Percentiles rank a stretch among this genome's conserved stretches.
Conservation (phyloP, 2,113 vertebrate genomes). For the Phainopepla nitens region DNA sequence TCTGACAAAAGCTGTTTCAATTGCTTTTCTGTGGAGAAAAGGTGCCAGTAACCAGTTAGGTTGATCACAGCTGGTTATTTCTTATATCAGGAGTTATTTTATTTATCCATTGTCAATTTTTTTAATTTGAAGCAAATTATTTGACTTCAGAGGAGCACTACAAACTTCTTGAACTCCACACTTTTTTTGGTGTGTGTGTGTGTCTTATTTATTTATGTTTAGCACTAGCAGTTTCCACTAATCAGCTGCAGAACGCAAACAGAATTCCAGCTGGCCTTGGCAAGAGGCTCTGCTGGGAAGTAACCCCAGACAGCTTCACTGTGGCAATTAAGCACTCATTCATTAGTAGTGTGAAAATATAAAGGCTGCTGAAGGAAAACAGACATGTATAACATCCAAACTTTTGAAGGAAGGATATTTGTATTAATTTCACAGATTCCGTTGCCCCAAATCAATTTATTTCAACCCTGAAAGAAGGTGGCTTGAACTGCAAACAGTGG, state of each 20-base stretch:
- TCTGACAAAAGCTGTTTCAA: background rate
- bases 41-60: background rate
- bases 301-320: constrained; percentile 19
- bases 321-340: constrained; percentile 29
- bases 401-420: background rate
- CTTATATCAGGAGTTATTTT: constrained; percentile 10
- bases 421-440: background rate
- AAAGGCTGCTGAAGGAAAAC: background rate
- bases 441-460: background rate
- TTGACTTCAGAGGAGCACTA: constrained; percentile 6
- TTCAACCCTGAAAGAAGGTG: background rate
- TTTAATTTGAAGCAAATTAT: constrained; percentile 38
- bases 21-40: background rate
- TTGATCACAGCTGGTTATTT: background rate
- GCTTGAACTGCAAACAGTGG: background rate
- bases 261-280: constrained; percentile 44
- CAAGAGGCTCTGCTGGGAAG: constrained; percentile 24
- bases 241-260: constrained; percentile 2
- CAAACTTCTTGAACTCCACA: background rate
- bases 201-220: constrained; percentile 32
- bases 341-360: constrained; percentile 46
- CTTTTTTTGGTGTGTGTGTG: background rate
- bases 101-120: constrained; percentile 27
- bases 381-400: background rate
- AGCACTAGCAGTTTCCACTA: constrained; percentile 33